phyloP scores from a whole-genome alignment of 2,888 invertebrate species.

The Cephus nigrinus region DNA sequence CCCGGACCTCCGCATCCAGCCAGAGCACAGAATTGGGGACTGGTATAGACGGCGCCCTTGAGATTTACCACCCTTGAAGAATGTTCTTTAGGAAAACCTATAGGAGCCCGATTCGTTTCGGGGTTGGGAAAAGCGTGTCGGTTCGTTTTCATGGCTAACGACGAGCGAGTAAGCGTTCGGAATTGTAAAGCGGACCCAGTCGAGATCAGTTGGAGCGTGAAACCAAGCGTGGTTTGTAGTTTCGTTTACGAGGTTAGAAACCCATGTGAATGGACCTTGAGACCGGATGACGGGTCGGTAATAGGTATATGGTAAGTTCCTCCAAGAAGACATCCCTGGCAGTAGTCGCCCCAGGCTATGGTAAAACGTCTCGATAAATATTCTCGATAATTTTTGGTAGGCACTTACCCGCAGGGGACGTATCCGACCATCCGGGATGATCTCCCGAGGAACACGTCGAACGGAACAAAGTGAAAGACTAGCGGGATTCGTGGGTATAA shows the following conservation, averaged over 20 bases:
- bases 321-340: neutral
- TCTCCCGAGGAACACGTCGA: neutral
- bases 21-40: neutral
- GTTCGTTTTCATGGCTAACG: constrained; percentile 1
- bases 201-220: neutral
- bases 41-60: constrained; percentile 6
- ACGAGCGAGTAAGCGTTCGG: neutral
- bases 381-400: neutral
- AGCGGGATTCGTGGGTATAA: constrained; percentile 31
- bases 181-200: neutral
- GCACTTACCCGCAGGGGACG: neutral
- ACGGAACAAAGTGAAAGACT: neutral
- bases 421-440: neutral
- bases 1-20: neutral
- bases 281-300: neutral
- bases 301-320: neutral
- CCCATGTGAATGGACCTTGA: neutral
- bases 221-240: neutral
- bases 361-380: neutral
- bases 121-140: neutral
- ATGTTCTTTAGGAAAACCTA: constrained; percentile 14
- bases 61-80: constrained; percentile 31
- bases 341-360: neutral
- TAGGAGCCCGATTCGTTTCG: neutral
- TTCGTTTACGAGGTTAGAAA: neutral